Conservation (phyloP, 2,113 vertebrate species). For the Petaurus breviceps region DNA sequence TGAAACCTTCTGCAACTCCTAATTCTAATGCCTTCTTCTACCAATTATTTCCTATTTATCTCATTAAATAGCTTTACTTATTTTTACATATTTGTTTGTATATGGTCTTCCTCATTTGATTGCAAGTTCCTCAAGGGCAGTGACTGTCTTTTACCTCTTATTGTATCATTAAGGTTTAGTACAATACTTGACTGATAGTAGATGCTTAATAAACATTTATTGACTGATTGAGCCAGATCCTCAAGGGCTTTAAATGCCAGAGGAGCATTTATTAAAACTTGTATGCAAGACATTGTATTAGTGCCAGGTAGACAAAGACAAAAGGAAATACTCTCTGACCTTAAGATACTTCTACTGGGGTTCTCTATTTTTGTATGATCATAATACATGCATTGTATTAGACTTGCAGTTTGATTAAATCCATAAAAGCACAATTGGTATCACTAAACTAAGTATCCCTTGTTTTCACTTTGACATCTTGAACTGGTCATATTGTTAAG, state of each 20-base stretch:
- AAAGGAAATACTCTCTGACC: neutral
- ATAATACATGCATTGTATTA: neutral
- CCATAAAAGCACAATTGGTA: neutral
- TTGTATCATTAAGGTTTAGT: neutral
- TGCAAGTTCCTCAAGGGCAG: neutral
- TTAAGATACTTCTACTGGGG: neutral
- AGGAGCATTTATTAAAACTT: neutral
- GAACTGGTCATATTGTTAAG: constrained; percentile 10
- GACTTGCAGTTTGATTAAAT: neutral
- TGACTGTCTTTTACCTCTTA: neutral
- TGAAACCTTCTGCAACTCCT: too few relatives aligned
- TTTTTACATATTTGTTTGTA: neutral
- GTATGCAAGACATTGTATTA: neutral
- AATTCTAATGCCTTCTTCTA: neutral
- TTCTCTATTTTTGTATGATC: neutral
- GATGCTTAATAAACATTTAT: neutral
- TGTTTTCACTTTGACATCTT: neutral
- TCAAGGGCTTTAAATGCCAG: neutral
- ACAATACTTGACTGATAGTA: neutral
- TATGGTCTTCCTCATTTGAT: neutral
- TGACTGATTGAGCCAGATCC: neutral
- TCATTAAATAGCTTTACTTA: neutral
- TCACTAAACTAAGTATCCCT: neutral
- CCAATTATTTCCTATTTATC: neutral
- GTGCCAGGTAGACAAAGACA: neutral